These are phyloP conservation scores for Potamilus streckersoni DNA, from an alignment of 1,140 invertebrate genomes.

Conservation along the genomic window DNA sequence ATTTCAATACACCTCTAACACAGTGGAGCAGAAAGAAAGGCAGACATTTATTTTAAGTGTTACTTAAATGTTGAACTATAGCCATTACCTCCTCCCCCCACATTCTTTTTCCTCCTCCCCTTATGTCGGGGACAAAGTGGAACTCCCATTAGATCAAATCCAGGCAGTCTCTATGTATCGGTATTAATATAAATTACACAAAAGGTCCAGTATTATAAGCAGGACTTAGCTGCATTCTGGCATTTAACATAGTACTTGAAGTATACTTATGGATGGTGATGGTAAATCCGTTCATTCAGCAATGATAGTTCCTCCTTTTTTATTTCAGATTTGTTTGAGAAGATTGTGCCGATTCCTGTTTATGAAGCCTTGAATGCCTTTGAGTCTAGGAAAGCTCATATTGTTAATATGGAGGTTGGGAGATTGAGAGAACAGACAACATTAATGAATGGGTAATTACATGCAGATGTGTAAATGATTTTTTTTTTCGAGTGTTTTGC, in stretches of 20 bases:
- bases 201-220: neutral
- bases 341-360: conserved; percentile 87
- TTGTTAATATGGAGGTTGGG: conserved; percentile 77
- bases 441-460: conserved; percentile 83
- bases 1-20: too few species aligned
- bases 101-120: too few species aligned
- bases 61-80: too few species aligned
- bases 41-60: too few species aligned
- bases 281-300: neutral
- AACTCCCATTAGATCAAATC: too few species aligned
- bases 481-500: too few species aligned
- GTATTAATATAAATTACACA: neutral
- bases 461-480: too few species aligned
- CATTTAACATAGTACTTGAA: neutral
- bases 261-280: neutral
- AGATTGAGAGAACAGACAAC: conserved; percentile 91
- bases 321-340: conserved; percentile 85
- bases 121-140: too few species aligned
- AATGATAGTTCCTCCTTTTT: neutral
- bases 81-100: too few species aligned
- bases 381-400: conserved; percentile 84
- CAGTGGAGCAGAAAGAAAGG: too few species aligned
- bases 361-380: conserved; percentile 90
- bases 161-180: too few species aligned
- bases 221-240: neutral